Base-by-base conservation (phyloP, 2,797 vertebrate genomes). In the Liparis tanakae region DNA sequence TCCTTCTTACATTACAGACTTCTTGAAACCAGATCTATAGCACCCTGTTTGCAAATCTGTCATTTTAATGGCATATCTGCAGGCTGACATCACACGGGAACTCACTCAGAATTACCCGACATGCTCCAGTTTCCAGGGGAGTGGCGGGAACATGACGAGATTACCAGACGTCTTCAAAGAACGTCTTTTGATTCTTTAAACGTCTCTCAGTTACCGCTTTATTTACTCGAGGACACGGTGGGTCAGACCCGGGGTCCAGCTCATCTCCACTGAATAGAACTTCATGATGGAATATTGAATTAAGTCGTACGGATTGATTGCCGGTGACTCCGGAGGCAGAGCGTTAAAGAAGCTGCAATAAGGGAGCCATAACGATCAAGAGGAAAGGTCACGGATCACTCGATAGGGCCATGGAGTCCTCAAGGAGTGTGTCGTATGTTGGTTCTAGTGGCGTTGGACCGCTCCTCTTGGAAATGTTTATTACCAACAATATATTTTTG, bases 341-440 rank as follows among this genome's bases (percentile, higher is more conserved):
- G 48, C 77, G 78, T 81, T 76, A 88, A 82, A 82, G 18, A 36
- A 57, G 15, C 55, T 36, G 7, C n/a, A n/a, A n/a, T n/a, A n/a
- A n/a, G n/a, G n/a, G n/a, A n/a, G n/a, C n/a, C n/a, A n/a, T n/a
- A n/a, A n/a, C n/a, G n/a, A n/a, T n/a, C 17, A 57, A 0, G 55
- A 57, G 33, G 55, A 57, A 58, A 37, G 10, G 18, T 58, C 33
- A 56, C 17, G 30, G 2, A 17, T 34, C 9, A 34, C 39, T 39
- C 36, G 15, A 22, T 14, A 22, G 37, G 57, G 20, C 34, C 37
- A 59, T n/a, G 18, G 33, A 57, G 33, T 57, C 55, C 12, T 57
- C 70, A 83, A 74, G 85, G 88, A 87, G 81, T 87, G 85, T 83
- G 62, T 89, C 13, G 30, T 37, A n/a, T 20, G 5, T 58, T 36